Evolutionary conservation across 2,888 invertebrate genomes (phyloP), one percentile per base, ranked within the genome.

Genomic region (Uloborus plumipes): DNA sequence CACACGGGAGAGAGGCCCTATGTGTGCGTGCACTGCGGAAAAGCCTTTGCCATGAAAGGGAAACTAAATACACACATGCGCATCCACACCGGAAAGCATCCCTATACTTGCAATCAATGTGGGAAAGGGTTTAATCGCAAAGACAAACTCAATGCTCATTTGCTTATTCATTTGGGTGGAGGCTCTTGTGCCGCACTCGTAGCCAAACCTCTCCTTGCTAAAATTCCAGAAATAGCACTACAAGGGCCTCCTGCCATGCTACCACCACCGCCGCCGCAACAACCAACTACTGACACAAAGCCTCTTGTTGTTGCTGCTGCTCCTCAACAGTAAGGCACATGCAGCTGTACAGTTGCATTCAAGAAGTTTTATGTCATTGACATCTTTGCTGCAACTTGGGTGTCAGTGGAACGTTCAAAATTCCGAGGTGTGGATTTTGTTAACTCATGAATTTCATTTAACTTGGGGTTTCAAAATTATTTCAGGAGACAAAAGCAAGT

Each of bases 1-100:
- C 93, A 93, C 86, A 88, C 90, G 11, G 90, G 90, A 3, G 88
- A 90, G 2, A 88, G 89, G 75, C 89, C 89, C 0, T 89, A 88
- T 86, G 87, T 88, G 73, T 91, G 90, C 86, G 85, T 87, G 3
- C 72, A 88, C 2, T 90, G 90, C 87, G 82, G 82, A 20, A 82
- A 82, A 50, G 76, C 75, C 55, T 82, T 82, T 71, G 82, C 82
- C n/a, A 82, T 82, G 76, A 82, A 82, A 14, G 75, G 76, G 49
- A 82, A 82, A 49, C 61, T 82, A 20, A 82, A 82, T 26, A 82
- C 82, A 51, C 82, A 82, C 58, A 76, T 82, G 82, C 82, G 82
- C 26, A 82, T 82, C 18, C 82, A 82, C 61, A 82, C 82, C 26
- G 82, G 82, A 22, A 82, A 82, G 51, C 82, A 82, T 61, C 82